Evolutionary conservation across 2,797 vertebrate species (phyloP), one percentile per base, ranked within the genome.

Genomic region (Tapirus indicus): DNA sequence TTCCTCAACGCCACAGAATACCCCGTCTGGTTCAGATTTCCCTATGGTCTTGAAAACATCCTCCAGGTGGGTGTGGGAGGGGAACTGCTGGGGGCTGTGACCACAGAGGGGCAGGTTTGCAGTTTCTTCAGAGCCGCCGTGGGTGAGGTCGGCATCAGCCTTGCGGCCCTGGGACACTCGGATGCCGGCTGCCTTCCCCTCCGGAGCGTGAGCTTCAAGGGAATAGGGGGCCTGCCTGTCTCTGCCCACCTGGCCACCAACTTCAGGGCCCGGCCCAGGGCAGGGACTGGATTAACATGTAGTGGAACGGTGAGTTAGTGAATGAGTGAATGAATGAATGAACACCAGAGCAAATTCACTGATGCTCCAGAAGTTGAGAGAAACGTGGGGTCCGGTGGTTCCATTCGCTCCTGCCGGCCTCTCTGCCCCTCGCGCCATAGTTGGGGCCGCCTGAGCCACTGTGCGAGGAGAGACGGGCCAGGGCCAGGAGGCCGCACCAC

Each of bases 361-460:
- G 86, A 32, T 13, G 10, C 58, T n/a, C 56, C 14, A 0, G 52
- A 41, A 56, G 44, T 20, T 4, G 9, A 54, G 54, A 62, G 58
- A 58, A 58, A 12, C 17, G 0, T 0, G n/a, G 49, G 49, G 35
- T 12, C 23, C 4, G 0, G 10, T 2, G 3, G n/a, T 62, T 69
- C 44, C 1, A 1, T 47, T 12, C 4, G 8, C 35, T 29, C 49
- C 35, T 7, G 8, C 21, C 4, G 23, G 60, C 60, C 44, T 60
- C 58, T 41, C 38, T 17, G 27, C 77, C 17, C 47, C 27, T 68
- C 35, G 1, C 7, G 60, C 25, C 3, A 2, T 9, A 0, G 29
- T 8, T 41, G 27, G 72, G 54, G 62, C n/a, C 32, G 27, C 44
- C 10, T 32, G 78, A 52, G 49, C 49, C 49, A 52, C 12, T 3